Percentiles rank a stretch among this genome's conserved stretches.
These are phyloP conservation scores for Papilio machaon DNA, from an alignment of 1,140 invertebrate genomes.

Conservation along the genomic window DNA sequence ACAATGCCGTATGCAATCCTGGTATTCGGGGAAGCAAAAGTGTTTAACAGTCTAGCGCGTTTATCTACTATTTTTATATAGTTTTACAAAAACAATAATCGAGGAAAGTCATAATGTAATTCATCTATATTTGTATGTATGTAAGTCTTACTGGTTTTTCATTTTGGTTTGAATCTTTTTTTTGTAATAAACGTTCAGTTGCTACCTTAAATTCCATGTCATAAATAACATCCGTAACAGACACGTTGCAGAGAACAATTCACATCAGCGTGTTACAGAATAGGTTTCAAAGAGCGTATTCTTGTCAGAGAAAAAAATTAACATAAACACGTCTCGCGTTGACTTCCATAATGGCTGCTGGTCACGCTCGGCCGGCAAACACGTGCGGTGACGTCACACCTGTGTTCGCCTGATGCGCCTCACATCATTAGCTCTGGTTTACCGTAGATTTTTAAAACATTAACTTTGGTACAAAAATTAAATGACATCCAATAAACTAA, in stretches of 20 bases:
- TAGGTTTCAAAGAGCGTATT: constrained; percentile 30
- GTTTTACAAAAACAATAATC: background rate
- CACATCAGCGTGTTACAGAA: constrained; percentile 9
- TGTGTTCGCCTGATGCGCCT: background rate
- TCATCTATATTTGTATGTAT: background rate
- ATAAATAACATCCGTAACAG: constrained; percentile 5
- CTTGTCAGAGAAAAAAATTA: constrained; percentile 47
- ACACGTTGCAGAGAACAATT: constrained; percentile 26
- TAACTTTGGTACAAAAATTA: background rate
- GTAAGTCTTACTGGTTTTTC: background rate
- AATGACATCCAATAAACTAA: background rate
- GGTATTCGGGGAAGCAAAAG: background rate
- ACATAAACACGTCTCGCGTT: constrained; percentile 53
- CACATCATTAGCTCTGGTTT: constrained; percentile 15
- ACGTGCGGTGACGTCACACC: constrained; percentile 31
- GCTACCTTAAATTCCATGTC: background rate
- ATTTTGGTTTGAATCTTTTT: background rate
- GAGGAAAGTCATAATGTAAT: background rate
- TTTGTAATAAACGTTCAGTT: background rate
- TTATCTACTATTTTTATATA: too few relatives aligned
- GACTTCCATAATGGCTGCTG: constrained; percentile 35
- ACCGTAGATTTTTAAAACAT: background rate
- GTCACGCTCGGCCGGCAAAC: constrained; percentile 18
- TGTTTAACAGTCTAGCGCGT: background rate
- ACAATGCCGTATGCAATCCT: background rate